Percentiles rank a stretch among this genome's conserved stretches.
These are phyloP conservation scores for Noctua janthe DNA, from an alignment of 2,888 invertebrate species.

Conservation along the genomic window DNA sequence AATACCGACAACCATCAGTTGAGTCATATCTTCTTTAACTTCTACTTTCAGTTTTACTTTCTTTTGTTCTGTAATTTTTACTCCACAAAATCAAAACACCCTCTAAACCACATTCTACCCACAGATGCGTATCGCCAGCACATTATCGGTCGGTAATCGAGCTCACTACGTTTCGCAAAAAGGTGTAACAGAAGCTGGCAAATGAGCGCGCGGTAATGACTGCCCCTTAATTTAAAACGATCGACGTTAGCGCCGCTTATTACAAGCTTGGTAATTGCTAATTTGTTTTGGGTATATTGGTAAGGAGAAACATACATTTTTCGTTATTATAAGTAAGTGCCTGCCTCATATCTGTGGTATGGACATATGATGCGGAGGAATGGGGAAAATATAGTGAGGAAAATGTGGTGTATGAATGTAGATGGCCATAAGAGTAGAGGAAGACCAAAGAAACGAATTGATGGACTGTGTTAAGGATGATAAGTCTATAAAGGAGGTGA, in stretches of 20 bases:
- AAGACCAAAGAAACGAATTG: too few relatives aligned
- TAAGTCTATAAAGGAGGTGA: too few relatives aligned
- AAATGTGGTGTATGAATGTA: too few relatives aligned
- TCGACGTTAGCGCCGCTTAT: constrained; percentile 74
- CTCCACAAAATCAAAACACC: constrained; percentile 65
- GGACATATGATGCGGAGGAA: too few relatives aligned
- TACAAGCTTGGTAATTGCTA: constrained; percentile 80
- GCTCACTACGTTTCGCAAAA: constrained; percentile 81
- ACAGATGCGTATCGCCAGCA: constrained; percentile 81
- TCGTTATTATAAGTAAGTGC: not conserved
- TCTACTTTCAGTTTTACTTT: not conserved
- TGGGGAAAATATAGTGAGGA: too few relatives aligned
- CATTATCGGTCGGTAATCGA: constrained; percentile 85
- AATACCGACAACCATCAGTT: not conserved
- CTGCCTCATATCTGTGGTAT: not conserved
- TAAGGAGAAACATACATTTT: not conserved
- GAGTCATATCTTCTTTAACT: not conserved
- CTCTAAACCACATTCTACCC: constrained; percentile 74
- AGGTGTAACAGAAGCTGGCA: constrained; percentile 88
- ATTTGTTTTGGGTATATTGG: constrained; percentile 74
- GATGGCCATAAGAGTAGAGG: too few relatives aligned
- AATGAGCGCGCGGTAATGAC: constrained; percentile 83
- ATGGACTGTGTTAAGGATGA: too few relatives aligned
- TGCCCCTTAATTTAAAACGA: constrained; percentile 84
- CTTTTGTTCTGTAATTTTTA: not conserved